Evolutionary conservation across 64 coral and sea anemone genomes (phyloP), one percentile per base, ranked within the genome.

Genomic region (Orbicella faveolata): DNA sequence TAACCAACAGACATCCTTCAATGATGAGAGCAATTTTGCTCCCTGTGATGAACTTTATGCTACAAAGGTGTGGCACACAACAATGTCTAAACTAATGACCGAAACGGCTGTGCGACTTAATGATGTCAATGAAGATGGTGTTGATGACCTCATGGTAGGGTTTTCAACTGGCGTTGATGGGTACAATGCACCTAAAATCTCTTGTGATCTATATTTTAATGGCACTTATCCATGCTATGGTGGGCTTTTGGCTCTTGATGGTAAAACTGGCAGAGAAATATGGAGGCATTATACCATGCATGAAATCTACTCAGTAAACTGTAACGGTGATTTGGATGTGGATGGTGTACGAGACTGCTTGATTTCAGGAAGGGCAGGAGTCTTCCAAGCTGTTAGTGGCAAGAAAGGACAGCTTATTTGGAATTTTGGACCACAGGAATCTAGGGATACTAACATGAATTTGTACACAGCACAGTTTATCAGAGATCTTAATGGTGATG

Each of bases 241-340:
- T 35, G 96, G 96, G 6, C 83, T 92, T 9, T 41, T 95, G 17
- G 94, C 94, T 23, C 79, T 98, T 66, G 96, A 98, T 89, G 96
- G 96, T 36, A 84, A 20, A 37, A 95, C 96, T 75, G 96, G 96
- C 10, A 44, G 93, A 18, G 94, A 98, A 54, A 74, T 98, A 54
- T 98, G 96, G 96, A 76, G 96, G 67, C 96, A 98, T 93, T 98
- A 98, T 48, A 93, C 90, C 19, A 95, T 98, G 90, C 96, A 98
- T 93, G 96, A 98, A 86, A 85, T 98, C 34, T 98, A 93, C 93
- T 91, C 90, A 34, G 33, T 98, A 51, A 98, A 98, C 68, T 98
- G 96, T 86, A 98, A 98, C 93, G 94, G 89, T 35, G 96, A 98
- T 88, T 75, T 98, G 36, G 91, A 98, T 78, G 57, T 35, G 15